Evolutionary conservation across 2,797 vertebrate genomes (phyloP), one percentile per base, ranked within the genome.

Genomic region (Pogoniulus pusillus): DNA sequence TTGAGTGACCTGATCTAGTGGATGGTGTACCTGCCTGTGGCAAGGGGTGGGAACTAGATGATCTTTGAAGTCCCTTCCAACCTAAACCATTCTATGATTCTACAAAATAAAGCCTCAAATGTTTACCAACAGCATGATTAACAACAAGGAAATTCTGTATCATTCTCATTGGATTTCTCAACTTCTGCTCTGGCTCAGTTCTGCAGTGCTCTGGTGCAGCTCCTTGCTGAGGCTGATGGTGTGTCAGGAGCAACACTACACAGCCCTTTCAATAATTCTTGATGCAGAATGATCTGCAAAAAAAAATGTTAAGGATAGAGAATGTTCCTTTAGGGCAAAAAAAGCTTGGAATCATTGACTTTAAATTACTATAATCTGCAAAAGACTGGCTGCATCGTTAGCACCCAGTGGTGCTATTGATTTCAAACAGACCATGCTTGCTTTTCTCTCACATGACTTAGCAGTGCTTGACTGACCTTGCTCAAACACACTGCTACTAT

Each of bases 361-460:
- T 79, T 86, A 68, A 89, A 91, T 82, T 39, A 92, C 81, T 84
- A 39, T 82, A 79, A 88, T 79, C 53, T 88, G 68, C 30, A 59
- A 73, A 85, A 84, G 43, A 84, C 30, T 80, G 65, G 39, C 35
- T 78, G 45, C 35, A 64, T 91, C 24, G 57, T 92, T 96, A 86
- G 35, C 58, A 86, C 53, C 32, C 77, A 66, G 29, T 76, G 82
- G 75, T 73, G 78, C 62, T 73, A 70, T 66, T 90, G 83, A 90
- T 91, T 90, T 79, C n/a, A 60, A 86, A 76, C 10, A 73, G 37
- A 73, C 32, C 7, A 34, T 58, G 16, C 55, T 59, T 92, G 9
- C 5, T 77, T 63, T 78, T 32, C 73, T 62, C 17, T 13, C 12
- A 9, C 12, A 37, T 45, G 29, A 80, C 2, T 72, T 85, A 51